Percentiles rank a stretch among this genome's conserved stretches.
These are phyloP conservation scores for Hartigia nigra DNA, from an alignment of 2,888 invertebrate species.

Conservation along the genomic window DNA sequence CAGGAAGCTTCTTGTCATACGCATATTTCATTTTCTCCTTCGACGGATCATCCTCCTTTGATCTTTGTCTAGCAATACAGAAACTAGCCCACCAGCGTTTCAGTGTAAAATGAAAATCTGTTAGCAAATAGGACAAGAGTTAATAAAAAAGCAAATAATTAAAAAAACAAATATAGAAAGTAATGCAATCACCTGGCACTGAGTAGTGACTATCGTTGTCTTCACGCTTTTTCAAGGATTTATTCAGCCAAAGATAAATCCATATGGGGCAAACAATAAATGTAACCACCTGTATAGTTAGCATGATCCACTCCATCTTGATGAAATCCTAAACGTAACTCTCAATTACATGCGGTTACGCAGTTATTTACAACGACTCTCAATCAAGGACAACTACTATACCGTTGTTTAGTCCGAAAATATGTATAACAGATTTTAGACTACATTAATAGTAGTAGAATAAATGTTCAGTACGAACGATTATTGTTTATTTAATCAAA, in stretches of 20 bases:
- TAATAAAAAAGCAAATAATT: not conserved
- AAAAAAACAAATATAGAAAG: not conserved
- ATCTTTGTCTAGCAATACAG: slow-evolving; percentile 48
- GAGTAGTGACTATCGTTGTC: slow-evolving; percentile 28
- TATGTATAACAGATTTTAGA: not conserved
- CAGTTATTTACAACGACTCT: not conserved
- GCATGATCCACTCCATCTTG: slow-evolving; percentile 12
- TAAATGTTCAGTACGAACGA: not conserved
- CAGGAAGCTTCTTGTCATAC: slow-evolving; percentile 1
- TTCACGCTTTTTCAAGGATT: slow-evolving; percentile 12
- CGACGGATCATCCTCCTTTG: slow-evolving; percentile 2
- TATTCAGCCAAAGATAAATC: slow-evolving; percentile 26
- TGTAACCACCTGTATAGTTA: slow-evolving; percentile 16
- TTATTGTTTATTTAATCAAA: not conserved
- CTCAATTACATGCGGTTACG: not conserved
- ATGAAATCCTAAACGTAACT: not conserved
- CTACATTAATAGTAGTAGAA: not conserved
- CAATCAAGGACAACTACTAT: not conserved
- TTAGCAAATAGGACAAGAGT: slow-evolving; percentile 20
- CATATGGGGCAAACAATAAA: slow-evolving; percentile 24
- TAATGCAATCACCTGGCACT: slow-evolving; percentile 28
- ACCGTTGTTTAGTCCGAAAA: not conserved
- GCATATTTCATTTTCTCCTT: not conserved
- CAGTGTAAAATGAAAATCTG: slow-evolving; percentile 69
- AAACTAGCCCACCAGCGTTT: slow-evolving; percentile 66